Percentiles rank a stretch among this genome's conserved stretches.
Conservation (phyloP, 1,140 invertebrate genomes). For the Drosophila virilis region DNA sequence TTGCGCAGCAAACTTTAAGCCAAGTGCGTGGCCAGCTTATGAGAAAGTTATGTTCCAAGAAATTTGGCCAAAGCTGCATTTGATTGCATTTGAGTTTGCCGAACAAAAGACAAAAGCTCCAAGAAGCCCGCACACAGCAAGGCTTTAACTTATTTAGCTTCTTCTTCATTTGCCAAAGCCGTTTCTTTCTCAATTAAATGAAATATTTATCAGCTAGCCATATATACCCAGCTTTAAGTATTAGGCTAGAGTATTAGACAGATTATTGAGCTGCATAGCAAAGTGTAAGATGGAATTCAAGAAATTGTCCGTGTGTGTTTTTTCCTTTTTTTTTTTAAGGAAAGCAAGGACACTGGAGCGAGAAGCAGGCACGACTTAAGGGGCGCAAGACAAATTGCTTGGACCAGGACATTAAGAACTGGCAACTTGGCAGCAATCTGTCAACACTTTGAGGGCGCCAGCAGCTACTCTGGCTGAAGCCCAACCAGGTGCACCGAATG, state of each 20-base stretch:
- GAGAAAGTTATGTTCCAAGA: constrained; percentile 15
- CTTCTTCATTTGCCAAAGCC: background rate
- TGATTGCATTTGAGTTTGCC: constrained; percentile 15
- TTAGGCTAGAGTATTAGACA: background rate
- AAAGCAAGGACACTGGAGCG: background rate
- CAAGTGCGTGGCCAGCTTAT: constrained; percentile 13
- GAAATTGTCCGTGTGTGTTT: constrained; percentile 3
- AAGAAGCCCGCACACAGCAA: background rate
- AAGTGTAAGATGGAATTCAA: constrained; percentile 24
- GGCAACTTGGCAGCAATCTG: constrained; percentile 77
- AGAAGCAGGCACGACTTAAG: background rate
- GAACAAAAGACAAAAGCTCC: background rate
- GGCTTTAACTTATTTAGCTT: background rate
- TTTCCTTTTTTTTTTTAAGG: too few relatives aligned
- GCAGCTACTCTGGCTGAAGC: too few relatives aligned
- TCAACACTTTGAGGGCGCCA: constrained; percentile 61
- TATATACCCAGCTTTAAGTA: background rate
- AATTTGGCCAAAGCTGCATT: constrained; percentile 11
- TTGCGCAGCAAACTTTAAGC: constrained; percentile 11
- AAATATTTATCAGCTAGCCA: background rate
- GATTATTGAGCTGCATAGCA: constrained; percentile 27
- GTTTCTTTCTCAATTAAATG: too few relatives aligned
- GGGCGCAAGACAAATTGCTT: constrained; percentile 50
- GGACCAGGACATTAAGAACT: constrained; percentile 64
- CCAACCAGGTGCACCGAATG: constrained; percentile 49